phyloP scores from a whole-genome alignment of 2,113 vertebrate genomes.

The Vanacampus margaritifer region DNA sequence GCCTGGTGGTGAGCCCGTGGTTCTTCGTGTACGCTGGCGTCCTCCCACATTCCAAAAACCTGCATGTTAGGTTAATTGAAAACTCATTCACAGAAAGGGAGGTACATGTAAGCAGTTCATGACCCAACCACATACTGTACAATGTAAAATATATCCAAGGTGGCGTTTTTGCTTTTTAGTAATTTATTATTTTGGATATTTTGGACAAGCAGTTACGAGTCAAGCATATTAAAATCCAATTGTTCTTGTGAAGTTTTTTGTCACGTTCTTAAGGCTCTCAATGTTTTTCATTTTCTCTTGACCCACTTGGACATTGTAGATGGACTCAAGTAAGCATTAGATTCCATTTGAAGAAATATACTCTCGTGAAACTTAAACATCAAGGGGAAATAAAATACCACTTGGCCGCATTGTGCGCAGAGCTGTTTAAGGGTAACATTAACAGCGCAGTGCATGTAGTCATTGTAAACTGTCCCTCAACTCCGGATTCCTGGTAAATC shows the following conservation, averaged over 20 bases:
- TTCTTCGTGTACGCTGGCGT: too few species aligned
- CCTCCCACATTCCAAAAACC: too few species aligned
- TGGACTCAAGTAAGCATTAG: conserved; percentile 20
- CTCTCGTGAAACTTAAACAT: conserved; percentile 21
- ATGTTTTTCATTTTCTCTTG: conserved; percentile 50
- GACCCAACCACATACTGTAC: background rate
- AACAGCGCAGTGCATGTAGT: conserved; percentile 17
- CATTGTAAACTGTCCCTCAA: conserved; percentile 2
- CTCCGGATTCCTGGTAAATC: conserved; percentile 2
- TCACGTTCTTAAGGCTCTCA: conserved; percentile 46
- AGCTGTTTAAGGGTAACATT: conserved; percentile 38
- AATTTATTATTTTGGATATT: conserved; percentile 51
- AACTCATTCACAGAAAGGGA: background rate
- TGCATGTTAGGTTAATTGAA: too few species aligned
- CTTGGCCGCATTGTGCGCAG: conserved; percentile 26
- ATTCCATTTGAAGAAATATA: conserved; percentile 43
- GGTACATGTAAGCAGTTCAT: conserved; percentile 18
- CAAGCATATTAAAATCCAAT: conserved; percentile 41
- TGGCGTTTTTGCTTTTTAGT: conserved; percentile 38
- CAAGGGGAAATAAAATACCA: conserved; percentile 33
- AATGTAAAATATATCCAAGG: conserved; percentile 16
- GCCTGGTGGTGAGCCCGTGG: too few species aligned
- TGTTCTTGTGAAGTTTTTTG: conserved; percentile 37
- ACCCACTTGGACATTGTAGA: conserved; percentile 55
- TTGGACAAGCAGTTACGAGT: conserved; percentile 50